These are phyloP conservation scores for Scelioninae gen. 2 DNA, from an alignment of 2,888 invertebrate species.

Conservation along the genomic window DNA sequence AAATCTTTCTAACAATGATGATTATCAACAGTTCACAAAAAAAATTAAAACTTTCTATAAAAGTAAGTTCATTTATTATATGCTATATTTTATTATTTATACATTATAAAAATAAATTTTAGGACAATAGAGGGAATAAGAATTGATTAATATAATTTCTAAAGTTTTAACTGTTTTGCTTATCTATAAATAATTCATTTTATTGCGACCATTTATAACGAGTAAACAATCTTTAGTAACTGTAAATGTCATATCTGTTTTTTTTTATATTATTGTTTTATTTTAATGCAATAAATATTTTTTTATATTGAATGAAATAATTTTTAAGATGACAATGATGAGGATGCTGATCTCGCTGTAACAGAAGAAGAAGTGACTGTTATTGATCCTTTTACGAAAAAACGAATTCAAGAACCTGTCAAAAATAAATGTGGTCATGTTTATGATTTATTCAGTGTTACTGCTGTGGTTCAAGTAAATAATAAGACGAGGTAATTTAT, in stretches of 20 bases:
- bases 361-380: conserved; percentile 64
- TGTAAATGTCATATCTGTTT: too few species aligned
- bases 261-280: too few species aligned
- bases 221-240: too few species aligned
- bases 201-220: too few species aligned
- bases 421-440: conserved; percentile 71
- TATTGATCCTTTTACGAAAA: conserved; percentile 72
- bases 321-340: neutral
- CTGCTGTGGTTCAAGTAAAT: conserved; percentile 65
- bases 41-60: conserved; percentile 1
- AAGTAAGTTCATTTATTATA: conserved; percentile 9
- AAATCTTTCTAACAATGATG: neutral
- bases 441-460: conserved; percentile 68
- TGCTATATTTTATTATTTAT: neutral
- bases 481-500: conserved; percentile 66
- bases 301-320: neutral
- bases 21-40: neutral
- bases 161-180: too few species aligned
- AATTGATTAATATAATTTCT: too few species aligned
- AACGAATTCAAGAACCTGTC: conserved; percentile 70
- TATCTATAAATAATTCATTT: too few species aligned
- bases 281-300: neutral
- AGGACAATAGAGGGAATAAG: too few species aligned
- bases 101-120: too few species aligned
- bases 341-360: conserved; percentile 65